Percentiles rank a stretch among this genome's conserved stretches.
These are phyloP conservation scores for Leptinotarsa lineolata DNA, from an alignment of 1,140 invertebrate species.

Conservation along the genomic window DNA sequence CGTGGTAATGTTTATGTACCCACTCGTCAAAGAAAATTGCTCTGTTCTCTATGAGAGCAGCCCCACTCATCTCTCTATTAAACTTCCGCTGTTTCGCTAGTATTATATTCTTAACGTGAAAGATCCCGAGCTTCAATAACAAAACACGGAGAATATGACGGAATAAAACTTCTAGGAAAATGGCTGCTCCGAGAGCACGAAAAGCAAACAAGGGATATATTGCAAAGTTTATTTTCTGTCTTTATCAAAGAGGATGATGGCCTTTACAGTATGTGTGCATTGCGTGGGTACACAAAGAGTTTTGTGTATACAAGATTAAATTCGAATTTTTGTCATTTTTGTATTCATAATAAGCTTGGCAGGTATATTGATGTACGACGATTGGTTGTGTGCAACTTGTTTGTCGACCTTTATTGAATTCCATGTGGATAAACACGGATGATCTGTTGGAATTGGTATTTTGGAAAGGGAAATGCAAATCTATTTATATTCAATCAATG, in stretches of 20 bases:
- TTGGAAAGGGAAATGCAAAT: no score
- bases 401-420: slow-evolving; percentile 3
- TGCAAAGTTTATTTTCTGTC: slow-evolving; percentile 8
- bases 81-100: background rate
- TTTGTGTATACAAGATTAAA: background rate
- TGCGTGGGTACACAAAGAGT: slow-evolving; percentile 7
- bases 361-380: background rate
- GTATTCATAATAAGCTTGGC: background rate
- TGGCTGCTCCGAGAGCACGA: background rate
- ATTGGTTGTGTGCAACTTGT: background rate
- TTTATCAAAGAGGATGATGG: slow-evolving; percentile 6
- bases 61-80: background rate
- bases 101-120: slow-evolving; percentile 2
- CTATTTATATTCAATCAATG: no score
- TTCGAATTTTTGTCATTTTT: slow-evolving; percentile 7
- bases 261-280: slow-evolving; percentile 3
- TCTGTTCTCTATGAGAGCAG: background rate
- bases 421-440: background rate
- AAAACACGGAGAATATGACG: slow-evolving; percentile 5
- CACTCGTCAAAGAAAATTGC: no score
- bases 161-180: background rate
- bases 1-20: background rate
- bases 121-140: background rate
- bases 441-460: background rate
- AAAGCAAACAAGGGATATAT: slow-evolving; percentile 8